Evolutionary conservation across 2,797 vertebrate genomes (phyloP).

Genomic region (Eulemur albifrons): DNA sequence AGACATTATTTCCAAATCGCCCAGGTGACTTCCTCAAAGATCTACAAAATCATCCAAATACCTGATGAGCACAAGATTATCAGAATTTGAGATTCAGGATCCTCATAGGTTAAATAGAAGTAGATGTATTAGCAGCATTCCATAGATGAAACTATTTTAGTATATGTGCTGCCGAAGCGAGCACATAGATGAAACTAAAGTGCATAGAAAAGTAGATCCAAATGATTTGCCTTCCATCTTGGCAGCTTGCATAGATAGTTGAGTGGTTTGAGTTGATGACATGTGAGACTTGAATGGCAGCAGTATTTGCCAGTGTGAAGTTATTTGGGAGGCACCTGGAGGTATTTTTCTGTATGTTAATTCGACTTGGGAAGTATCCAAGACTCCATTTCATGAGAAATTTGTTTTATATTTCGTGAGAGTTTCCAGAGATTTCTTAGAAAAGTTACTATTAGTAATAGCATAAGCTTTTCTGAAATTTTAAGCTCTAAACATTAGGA

Average conservation of each 20-base stretch:
- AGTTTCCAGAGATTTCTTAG: not conserved
- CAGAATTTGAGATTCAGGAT: not conserved
- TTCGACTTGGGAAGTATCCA: not conserved
- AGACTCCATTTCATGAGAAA: not conserved
- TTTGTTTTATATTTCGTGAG: not conserved
- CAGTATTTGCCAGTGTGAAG: not conserved
- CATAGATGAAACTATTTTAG: not conserved
- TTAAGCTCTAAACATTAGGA: not conserved
- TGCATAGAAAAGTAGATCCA: not conserved
- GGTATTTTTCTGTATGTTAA: not conserved
- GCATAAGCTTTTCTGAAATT: not conserved
- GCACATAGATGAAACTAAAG: not conserved
- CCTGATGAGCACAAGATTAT: not conserved
- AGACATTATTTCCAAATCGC: not conserved
- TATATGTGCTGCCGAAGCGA: too few species aligned
- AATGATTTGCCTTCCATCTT: not conserved
- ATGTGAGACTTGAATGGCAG: not conserved
- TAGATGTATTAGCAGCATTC: not conserved
- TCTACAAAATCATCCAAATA: not conserved
- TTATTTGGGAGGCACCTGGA: not conserved
- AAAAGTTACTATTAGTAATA: not conserved
- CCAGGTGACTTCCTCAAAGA: not conserved
- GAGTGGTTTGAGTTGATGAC: not conserved
- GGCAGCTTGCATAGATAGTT: not conserved
- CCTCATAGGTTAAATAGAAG: not conserved